Base-by-base conservation (phyloP, 2,888 invertebrate species). In the Harpalus rufipes region DNA sequence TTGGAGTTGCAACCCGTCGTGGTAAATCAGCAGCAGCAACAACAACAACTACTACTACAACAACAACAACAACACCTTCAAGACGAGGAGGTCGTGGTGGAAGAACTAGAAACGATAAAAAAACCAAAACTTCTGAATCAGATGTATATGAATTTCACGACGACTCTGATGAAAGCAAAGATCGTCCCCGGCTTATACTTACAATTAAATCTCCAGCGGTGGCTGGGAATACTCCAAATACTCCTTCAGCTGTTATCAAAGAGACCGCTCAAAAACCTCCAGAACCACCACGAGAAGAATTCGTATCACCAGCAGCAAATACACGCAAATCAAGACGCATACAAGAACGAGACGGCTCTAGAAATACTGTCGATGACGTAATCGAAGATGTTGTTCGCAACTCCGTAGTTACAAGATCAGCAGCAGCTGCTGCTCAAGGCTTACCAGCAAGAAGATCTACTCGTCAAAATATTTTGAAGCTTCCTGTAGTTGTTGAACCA, bases 91-190 rank as follows among this genome's bases (percentile, higher is more conserved):
- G 93, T 1, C 90, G 93, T 87, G 93, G 93, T 10, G 92, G 92
- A 8, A 90, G 93, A 88, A 90, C 91, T 0, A 93, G 92, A 89
- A 90, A 90, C 12, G 93, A 93, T 87, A 92, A 93, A 86, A 93
- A 93, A 90, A 88, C 91, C 0, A 92, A 91, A 2, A 92, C 92
- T 88, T 92, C 91, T 8, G 94, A 92, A 87, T 93, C 92, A 87
- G 97, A 97, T 89, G 94, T 98, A 2, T 98, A 97, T 89, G 97
- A 97, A 90, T 98, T 98, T 89, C 95, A 96, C 87, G 97, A 97
- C 89, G 97, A 97, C 90, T 96, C 96, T 5, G 96, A 95, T 59
- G 97, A 97, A 89, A 91, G 90, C 65, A 93, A 94, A 89, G 91
- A 92, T 83, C 93, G 96, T 21, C 96, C 96, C 0, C 92, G 97